Evolutionary conservation across 2,797 vertebrate species (phyloP).

Genomic region (Pristis pectinata): DNA sequence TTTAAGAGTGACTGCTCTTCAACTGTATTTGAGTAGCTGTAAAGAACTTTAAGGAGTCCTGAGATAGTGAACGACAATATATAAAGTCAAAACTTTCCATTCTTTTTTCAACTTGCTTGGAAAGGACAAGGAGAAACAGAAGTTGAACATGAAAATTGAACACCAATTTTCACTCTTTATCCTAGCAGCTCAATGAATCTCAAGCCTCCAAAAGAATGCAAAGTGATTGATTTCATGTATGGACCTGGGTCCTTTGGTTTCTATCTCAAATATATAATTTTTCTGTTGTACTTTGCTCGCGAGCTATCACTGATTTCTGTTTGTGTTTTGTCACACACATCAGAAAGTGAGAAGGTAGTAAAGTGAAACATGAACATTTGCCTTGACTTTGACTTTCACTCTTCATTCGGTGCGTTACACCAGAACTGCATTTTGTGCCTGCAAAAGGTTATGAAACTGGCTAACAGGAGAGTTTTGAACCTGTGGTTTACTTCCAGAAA

Average conservation of each 20-base stretch:
- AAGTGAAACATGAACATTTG: neutral
- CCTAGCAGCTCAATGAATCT: neutral
- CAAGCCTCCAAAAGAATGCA: neutral
- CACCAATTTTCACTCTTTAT: neutral
- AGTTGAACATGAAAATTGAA: neutral
- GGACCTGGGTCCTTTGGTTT: neutral
- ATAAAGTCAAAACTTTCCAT: neutral
- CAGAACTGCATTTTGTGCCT: too few species aligned
- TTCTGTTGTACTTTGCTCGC: neutral
- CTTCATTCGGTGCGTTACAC: too few species aligned
- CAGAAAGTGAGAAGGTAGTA: neutral
- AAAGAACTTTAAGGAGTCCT: neutral
- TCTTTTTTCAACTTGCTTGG: neutral
- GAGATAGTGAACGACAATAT: neutral
- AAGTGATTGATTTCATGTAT: neutral
- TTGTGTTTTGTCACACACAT: neutral
- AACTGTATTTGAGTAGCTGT: neutral
- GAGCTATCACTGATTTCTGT: neutral
- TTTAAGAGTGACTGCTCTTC: neutral
- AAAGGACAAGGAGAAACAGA: neutral
- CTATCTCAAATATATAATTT: neutral
- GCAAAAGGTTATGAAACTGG: too few species aligned
- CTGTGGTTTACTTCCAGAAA: too few species aligned
- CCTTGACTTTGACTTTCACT: too few species aligned
- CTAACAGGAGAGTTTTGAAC: too few species aligned